These are phyloP conservation scores for Diplodus sargus DNA, from an alignment of 2,797 vertebrate species.

Conservation along the genomic window DNA sequence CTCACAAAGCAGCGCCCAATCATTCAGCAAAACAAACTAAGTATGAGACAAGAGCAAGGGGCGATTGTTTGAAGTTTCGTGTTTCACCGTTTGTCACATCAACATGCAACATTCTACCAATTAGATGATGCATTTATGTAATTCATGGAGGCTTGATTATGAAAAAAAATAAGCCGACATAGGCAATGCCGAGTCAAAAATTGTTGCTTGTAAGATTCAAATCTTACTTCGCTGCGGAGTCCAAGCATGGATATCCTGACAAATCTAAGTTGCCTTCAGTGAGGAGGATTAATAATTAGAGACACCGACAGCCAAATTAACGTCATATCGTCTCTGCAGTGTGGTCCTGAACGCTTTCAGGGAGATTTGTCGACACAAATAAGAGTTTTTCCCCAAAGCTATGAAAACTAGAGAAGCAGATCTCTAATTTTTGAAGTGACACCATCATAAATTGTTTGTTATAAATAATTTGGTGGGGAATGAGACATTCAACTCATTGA, in stretches of 20 bases:
- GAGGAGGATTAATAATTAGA: slow-evolving; percentile 49
- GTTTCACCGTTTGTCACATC: slow-evolving; percentile 14
- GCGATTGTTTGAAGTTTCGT: slow-evolving; percentile 20
- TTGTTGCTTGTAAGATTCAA: slow-evolving; percentile 29
- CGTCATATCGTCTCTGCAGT: slow-evolving; percentile 8
- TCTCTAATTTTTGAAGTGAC: slow-evolving; percentile 27
- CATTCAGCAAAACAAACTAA: slow-evolving; percentile 57
- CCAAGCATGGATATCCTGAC: slow-evolving; percentile 48
- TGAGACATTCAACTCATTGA: background rate
- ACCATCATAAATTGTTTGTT: slow-evolving; percentile 8
- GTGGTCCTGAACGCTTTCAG: slow-evolving; percentile 6
- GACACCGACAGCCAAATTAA: slow-evolving; percentile 38
- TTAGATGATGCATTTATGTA: slow-evolving; percentile 17
- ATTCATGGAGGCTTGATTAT: slow-evolving; percentile 16
- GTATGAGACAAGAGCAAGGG: slow-evolving; percentile 18
- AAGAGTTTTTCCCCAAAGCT: slow-evolving; percentile 26
- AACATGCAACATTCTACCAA: slow-evolving; percentile 11
- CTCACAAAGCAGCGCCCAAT: slow-evolving; percentile 59
- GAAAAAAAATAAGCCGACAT: background rate
- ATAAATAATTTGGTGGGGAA: slow-evolving; percentile 11
- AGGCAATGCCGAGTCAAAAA: slow-evolving; percentile 23
- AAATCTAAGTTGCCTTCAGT: slow-evolving; percentile 25
- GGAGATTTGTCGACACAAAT: slow-evolving; percentile 27
- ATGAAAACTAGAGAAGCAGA: slow-evolving; percentile 16
- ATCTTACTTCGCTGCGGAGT: slow-evolving; percentile 26